Percentiles rank a stretch among this genome's conserved stretches.
Evolutionary conservation across 2,797 vertebrate species (phyloP).

Genomic region (Mus caroli): DNA sequence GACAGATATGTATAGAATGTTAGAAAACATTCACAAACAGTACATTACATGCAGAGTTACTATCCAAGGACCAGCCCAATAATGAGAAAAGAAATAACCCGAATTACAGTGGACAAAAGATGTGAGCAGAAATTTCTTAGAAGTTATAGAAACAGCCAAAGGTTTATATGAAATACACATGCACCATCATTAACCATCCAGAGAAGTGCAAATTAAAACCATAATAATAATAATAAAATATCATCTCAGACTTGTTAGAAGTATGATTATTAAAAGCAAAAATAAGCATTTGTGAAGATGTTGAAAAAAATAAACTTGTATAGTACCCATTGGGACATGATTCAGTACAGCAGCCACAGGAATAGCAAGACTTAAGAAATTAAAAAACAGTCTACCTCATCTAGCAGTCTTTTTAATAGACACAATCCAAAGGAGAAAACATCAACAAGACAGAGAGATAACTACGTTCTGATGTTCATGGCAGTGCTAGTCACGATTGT

Average conservation of each 20-base stretch:
- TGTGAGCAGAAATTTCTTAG: not conserved
- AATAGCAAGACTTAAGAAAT: not conserved
- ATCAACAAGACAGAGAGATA: not conserved
- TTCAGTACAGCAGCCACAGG: not conserved
- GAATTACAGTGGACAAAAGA: not conserved
- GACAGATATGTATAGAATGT: not conserved
- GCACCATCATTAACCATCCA: not conserved
- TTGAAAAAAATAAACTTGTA: not conserved
- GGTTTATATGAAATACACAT: not conserved
- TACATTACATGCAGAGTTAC: not conserved
- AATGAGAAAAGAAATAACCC: not conserved
- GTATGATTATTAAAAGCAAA: not conserved
- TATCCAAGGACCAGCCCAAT: not conserved
- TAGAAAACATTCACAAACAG: not conserved
- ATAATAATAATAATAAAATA: not conserved
- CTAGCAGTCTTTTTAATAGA: not conserved
- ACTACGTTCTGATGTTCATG: not conserved
- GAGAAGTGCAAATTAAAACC: not conserved
- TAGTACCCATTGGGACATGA: no score
- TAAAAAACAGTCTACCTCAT: not conserved
- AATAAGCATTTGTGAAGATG: not conserved
- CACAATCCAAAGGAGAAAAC: not conserved
- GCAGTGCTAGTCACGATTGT: not conserved
- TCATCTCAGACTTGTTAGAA: not conserved
- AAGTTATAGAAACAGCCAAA: not conserved